These are phyloP conservation scores for Drosophila truncata DNA, from an alignment of 1,140 invertebrate species.

Conservation along the genomic window DNA sequence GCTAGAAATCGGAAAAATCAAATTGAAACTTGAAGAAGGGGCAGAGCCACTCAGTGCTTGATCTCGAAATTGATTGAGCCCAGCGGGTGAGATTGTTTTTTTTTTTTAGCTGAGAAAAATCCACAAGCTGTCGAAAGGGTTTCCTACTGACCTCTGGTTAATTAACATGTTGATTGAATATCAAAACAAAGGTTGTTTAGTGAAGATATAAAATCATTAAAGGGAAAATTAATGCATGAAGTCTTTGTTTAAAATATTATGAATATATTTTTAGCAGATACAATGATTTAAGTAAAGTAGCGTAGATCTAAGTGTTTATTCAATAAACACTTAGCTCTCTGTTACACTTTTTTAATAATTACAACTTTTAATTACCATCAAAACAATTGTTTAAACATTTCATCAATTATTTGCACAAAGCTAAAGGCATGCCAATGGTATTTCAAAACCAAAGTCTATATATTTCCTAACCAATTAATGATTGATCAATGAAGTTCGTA, in stretches of 20 bases:
- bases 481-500: conserved; percentile 8
- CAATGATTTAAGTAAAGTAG: background rate
- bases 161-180: conserved; percentile 35
- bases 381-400: background rate
- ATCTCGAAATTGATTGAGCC: conserved; percentile 35
- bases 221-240: background rate
- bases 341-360: background rate
- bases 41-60: conserved; percentile 3
- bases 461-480: conserved; percentile 2
- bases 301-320: background rate
- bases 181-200: background rate
- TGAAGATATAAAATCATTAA: background rate
- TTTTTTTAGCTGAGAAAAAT: background rate
- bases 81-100: conserved; percentile 39
- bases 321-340: background rate
- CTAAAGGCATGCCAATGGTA: background rate
- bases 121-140: conserved; percentile 30
- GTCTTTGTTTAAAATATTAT: background rate
- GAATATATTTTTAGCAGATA: background rate
- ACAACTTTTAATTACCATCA: background rate
- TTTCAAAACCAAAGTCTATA: background rate
- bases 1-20: conserved; percentile 33
- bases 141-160: conserved; percentile 29
- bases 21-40: conserved; percentile 33
- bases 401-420: background rate